Evolutionary conservation across 2,113 vertebrate genomes (phyloP), one percentile per base, ranked within the genome.

Genomic region (Gymnocephalus cernua): DNA sequence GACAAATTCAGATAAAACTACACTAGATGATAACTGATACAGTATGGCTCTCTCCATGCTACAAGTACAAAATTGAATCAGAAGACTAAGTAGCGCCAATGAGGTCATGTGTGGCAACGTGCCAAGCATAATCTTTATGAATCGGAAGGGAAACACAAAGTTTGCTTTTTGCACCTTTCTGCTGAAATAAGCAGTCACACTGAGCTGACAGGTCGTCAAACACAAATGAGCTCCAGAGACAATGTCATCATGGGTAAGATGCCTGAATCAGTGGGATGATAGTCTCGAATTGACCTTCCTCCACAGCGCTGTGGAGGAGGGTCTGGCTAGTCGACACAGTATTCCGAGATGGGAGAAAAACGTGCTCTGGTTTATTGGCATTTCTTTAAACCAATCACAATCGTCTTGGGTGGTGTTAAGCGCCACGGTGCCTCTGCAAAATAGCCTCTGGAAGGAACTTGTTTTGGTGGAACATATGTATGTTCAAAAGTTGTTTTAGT

Each of bases 1-100:
- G 90, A 93, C 92, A 93, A 93, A 86, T 83, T 64, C 71, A 86
- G 84, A 92, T 88, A 79, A 80, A 77, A 74, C 82, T 83, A 77
- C 75, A 72, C 68, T 27, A 79, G 80, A 82, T 88, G 89, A 19
- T 35, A 92, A 75, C 90, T 73, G 85, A 94, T 86, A 41, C 10
- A 11, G 38, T 41, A 90, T 0, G 14, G 32, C 58, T 72, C 71
- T 44, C 56, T 69, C 65, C 51, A 12, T 25, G 18, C 63, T 64
- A 47, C 25, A 54, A 64, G 48, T 6, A 54, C 47, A 62, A 73
- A 57, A 71, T 66, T 53, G 67, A 82, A 64, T 29, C 56, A 61
- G 58, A 25, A 69, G 79, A 83, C 74, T 61, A 85, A 90, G 73
- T 54, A 71, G 64, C 67, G 47, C 47, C 47, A 35, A 23, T 72